Conservation (phyloP, 2,888 invertebrate species). For the Timandra comae region DNA sequence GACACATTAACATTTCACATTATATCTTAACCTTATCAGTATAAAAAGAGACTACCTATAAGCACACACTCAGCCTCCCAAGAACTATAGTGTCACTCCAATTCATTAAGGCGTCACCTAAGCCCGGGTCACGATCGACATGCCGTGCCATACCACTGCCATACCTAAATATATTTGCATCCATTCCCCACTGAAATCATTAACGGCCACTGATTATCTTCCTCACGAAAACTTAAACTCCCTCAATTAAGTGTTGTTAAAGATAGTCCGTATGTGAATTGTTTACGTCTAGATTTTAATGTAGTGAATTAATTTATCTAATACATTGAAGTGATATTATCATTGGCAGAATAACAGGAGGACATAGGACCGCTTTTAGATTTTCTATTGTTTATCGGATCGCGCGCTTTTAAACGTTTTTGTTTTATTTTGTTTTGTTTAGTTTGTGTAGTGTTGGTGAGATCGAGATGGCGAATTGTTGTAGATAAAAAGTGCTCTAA, state of each 20-base stretch:
- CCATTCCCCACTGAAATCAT: constrained; percentile 68
- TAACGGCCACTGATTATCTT: constrained; percentile 69
- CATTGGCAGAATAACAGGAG: constrained; percentile 26
- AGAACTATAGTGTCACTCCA: constrained; percentile 32
- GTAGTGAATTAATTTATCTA: constrained; percentile 63
- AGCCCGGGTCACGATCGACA: constrained; percentile 23
- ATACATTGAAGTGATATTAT: constrained; percentile 29
- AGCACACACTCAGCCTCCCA: too few species aligned
- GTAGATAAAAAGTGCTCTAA: too few species aligned
- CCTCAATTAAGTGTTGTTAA: constrained; percentile 71
- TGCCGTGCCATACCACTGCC: constrained; percentile 33
- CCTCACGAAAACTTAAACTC: constrained; percentile 62
- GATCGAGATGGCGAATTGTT: too few species aligned
- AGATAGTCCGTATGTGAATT: constrained; percentile 65
- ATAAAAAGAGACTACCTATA: too few species aligned
- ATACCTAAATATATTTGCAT: constrained; percentile 54
- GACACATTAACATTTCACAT: too few species aligned
- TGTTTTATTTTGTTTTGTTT: neutral
- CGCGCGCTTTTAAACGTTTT: constrained; percentile 10
- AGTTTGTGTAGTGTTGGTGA: neutral
- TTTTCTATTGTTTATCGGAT: constrained; percentile 23
- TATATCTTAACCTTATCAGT: too few species aligned
- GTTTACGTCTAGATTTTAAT: constrained; percentile 52
- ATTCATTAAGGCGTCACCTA: constrained; percentile 42
- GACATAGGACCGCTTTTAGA: constrained; percentile 15